These are phyloP conservation scores for Actias luna DNA, from an alignment of 2,888 invertebrate species.

Conservation along the genomic window DNA sequence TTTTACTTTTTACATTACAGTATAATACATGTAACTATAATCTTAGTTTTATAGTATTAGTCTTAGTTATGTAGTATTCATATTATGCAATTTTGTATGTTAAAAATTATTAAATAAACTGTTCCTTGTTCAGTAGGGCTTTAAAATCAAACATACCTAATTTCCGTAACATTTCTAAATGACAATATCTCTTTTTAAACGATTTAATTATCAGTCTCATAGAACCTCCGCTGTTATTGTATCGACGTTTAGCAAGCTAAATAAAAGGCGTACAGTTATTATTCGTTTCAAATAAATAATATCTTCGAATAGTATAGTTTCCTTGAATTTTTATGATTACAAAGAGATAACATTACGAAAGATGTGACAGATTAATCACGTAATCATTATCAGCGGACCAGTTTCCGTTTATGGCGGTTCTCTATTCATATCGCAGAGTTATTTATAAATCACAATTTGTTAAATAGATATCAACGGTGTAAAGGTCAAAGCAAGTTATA, in stretches of 20 bases:
- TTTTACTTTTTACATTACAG: no score
- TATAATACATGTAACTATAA: no score
- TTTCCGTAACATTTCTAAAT: no score
- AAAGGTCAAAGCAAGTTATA: constrained; percentile 8
- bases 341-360: background rate
- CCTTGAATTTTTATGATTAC: background rate
- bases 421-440: constrained; percentile 9
- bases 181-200: no score
- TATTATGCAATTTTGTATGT: no score
- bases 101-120: no score
- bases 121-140: no score
- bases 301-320: background rate
- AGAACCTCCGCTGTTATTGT: background rate
- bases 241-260: background rate
- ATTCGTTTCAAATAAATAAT: background rate
- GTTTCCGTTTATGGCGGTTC: background rate
- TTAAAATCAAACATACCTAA: no score
- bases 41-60: no score
- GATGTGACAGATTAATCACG: background rate
- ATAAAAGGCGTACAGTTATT: no score
- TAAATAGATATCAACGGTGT: background rate
- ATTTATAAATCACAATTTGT: constrained; percentile 12
- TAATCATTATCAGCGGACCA: constrained; percentile 3
- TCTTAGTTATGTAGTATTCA: no score
- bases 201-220: background rate